Percentiles rank a stretch among this genome's conserved stretches.
These are phyloP conservation scores for Sinocyclocheilus anshuiensis DNA, from an alignment of 2,113 vertebrate genomes.

Conservation along the genomic window DNA sequence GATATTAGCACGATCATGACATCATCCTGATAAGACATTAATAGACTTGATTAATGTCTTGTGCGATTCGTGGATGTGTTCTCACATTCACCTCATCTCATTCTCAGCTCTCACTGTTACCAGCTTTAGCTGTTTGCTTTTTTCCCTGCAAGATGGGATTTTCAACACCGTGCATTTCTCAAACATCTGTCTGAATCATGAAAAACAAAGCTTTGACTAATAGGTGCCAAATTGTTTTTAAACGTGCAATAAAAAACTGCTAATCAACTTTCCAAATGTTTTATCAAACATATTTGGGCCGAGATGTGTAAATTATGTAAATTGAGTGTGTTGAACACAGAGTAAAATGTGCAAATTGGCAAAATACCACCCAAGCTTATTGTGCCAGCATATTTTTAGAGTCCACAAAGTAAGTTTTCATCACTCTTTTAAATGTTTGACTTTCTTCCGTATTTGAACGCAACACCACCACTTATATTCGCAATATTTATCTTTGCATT, in stretches of 20 bases:
- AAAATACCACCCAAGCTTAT: conserved; percentile 19
- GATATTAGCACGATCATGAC: neutral
- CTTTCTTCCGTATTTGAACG: neutral
- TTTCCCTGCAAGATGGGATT: conserved; percentile 9
- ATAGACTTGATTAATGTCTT: conserved; percentile 9
- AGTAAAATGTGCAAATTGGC: conserved; percentile 44
- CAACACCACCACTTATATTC: neutral
- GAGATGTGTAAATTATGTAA: conserved; percentile 26
- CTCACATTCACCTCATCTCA: conserved; percentile 30
- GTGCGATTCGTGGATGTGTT: neutral
- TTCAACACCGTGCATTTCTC: conserved; percentile 9
- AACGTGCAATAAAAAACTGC: conserved; percentile 2
- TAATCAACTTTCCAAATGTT: conserved; percentile 38
- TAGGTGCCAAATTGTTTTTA: conserved; percentile 43
- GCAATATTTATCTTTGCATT: neutral
- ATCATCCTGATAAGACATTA: neutral
- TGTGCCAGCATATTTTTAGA: neutral
- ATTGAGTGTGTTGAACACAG: conserved; percentile 37
- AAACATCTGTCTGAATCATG: conserved; percentile 29
- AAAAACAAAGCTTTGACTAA: conserved; percentile 36
- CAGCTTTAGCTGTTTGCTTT: neutral
- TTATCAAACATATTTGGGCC: conserved; percentile 28
- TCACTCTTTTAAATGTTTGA: neutral
- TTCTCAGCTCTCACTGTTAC: neutral
- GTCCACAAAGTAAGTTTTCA: neutral